Conservation (phyloP, 1,140 invertebrate species). For the Battus philenor region DNA sequence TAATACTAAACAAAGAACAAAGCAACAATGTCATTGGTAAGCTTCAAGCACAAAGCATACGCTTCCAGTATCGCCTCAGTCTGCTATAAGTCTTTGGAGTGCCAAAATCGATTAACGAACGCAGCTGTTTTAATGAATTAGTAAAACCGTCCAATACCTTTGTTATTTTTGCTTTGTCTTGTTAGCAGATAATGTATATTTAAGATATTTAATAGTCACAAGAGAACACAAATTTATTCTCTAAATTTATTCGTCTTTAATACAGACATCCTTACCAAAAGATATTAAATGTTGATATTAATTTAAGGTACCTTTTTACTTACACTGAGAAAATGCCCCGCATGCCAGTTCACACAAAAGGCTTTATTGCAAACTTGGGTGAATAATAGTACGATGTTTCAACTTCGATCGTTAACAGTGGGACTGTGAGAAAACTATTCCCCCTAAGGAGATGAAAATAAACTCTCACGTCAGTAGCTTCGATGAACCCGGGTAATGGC, state of each 20-base stretch:
- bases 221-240: background rate
- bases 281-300: conserved; percentile 17
- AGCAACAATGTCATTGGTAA: conserved; percentile 20
- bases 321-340: too few species aligned
- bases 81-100: conserved; percentile 13
- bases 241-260: background rate
- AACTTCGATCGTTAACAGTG: too few species aligned
- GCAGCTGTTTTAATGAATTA: background rate
- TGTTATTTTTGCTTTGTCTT: conserved; percentile 26
- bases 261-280: conserved; percentile 11
- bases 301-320: background rate
- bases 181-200: conserved; percentile 17
- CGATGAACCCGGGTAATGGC: too few species aligned
- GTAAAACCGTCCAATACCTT: conserved; percentile 33
- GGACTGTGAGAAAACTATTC: too few species aligned
- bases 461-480: too few species aligned
- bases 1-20: conserved; percentile 32
- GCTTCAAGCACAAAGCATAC: conserved; percentile 17
- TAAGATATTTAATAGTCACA: conserved; percentile 13
- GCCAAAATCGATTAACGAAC: conserved; percentile 20
- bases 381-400: too few species aligned
- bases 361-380: too few species aligned
- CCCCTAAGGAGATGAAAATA: too few species aligned
- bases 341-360: too few species aligned
- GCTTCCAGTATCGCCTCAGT: conserved; percentile 2